Percentiles rank a stretch among this genome's conserved stretches.
Evolutionary conservation across 2,888 invertebrate genomes (phyloP).

Genomic region (Drosophila mimica): DNA sequence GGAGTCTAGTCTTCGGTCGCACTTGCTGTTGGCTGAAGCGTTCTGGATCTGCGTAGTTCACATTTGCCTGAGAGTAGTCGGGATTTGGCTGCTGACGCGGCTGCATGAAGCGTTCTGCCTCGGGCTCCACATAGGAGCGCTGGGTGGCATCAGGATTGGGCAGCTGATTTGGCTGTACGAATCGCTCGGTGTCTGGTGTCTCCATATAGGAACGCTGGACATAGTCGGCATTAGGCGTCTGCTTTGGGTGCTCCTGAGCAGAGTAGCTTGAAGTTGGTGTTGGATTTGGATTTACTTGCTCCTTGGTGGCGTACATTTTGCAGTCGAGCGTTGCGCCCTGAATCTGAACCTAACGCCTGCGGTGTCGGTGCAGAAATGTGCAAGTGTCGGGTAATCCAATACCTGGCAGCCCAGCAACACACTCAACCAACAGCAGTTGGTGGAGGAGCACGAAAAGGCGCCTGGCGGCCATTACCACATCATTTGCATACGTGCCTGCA

Average conservation of each 20-base stretch:
- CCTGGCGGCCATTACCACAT: constrained; percentile 56
- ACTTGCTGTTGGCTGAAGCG: constrained; percentile 22
- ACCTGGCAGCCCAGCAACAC: constrained; percentile 47
- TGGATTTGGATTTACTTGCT: constrained; percentile 6
- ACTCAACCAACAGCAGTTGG: constrained; percentile 19
- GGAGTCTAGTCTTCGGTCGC: constrained; percentile 2
- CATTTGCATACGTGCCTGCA: constrained; percentile 59
- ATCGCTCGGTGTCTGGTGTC: background rate
- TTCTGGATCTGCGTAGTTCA: constrained; percentile 6
- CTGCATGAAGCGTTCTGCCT: constrained; percentile 31
- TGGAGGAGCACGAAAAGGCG: constrained; percentile 8
- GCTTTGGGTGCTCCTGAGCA: constrained; percentile 16
- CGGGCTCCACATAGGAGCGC: constrained; percentile 19
- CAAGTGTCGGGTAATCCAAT: constrained; percentile 80
- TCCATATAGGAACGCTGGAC: background rate
- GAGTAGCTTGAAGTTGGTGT: constrained; percentile 5
- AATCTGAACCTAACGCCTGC: constrained; percentile 71
- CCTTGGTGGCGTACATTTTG: constrained; percentile 45
- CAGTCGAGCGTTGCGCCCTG: constrained; percentile 18
- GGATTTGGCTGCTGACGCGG: constrained; percentile 20
- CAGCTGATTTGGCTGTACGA: constrained; percentile 15
- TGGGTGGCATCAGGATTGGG: constrained; percentile 11
- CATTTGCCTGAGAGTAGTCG: constrained; percentile 17
- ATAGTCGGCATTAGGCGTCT: constrained; percentile 8
- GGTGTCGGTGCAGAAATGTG: constrained; percentile 82